phyloP scores from a whole-genome alignment of 1,140 invertebrate genomes.

The Cryptotermes secundus region DNA sequence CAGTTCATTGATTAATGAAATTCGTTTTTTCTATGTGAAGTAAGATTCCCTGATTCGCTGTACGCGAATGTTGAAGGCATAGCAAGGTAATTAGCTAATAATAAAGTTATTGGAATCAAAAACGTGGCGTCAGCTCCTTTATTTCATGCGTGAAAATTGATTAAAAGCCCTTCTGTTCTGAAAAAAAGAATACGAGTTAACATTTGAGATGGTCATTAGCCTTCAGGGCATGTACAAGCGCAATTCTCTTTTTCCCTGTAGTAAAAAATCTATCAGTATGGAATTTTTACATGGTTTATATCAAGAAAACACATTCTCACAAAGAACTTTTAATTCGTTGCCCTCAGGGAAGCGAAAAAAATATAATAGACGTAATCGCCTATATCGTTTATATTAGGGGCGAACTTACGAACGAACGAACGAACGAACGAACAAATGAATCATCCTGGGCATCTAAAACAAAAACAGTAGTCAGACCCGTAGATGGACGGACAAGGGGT shows the following conservation, averaged over 20 bases:
- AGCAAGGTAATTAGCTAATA: background rate
- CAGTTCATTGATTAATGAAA: background rate
- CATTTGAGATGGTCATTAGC: conserved; percentile 12
- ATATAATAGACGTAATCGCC: background rate
- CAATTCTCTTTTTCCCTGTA: background rate
- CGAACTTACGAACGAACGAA: too few relatives aligned
- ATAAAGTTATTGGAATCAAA: conserved; percentile 1
- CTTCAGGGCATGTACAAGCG: background rate
- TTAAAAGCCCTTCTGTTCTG: background rate
- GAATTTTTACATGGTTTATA: conserved; percentile 15
- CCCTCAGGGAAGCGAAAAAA: background rate
- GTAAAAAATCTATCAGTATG: conserved; percentile 2
- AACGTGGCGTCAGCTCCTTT: background rate
- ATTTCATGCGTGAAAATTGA: background rate
- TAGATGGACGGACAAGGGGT: background rate
- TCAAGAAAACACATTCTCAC: conserved; percentile 15
- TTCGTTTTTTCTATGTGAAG: background rate
- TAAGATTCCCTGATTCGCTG: background rate
- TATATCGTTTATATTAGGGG: background rate
- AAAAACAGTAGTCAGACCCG: background rate
- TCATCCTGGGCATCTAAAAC: background rate
- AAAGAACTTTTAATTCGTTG: background rate
- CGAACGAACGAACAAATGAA: conserved; percentile 4
- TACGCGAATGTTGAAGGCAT: background rate
- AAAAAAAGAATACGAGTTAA: background rate